Conservation (phyloP, 2,888 invertebrate genomes). For the Dione juno region DNA sequence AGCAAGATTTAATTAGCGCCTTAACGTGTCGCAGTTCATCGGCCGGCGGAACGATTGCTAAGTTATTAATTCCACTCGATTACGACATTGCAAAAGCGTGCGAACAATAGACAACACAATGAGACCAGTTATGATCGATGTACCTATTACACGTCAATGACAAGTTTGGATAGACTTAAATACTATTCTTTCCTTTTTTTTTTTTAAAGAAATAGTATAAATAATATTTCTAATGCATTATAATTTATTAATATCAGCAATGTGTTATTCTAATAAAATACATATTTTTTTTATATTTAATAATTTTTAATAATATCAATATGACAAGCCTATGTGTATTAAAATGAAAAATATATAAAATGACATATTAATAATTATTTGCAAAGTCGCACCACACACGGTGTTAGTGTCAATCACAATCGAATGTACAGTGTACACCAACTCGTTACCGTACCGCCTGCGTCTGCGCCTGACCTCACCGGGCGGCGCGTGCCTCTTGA, state of each 20-base stretch:
- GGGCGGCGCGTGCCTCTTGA: slow-evolving; percentile 66
- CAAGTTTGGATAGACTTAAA: neutral
- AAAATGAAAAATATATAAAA: neutral
- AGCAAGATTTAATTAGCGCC: slow-evolving; percentile 38
- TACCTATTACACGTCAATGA: slow-evolving; percentile 28
- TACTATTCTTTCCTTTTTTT: neutral
- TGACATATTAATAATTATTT: neutral
- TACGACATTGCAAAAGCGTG: slow-evolving; percentile 53
- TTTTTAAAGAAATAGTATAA: neutral
- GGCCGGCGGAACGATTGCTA: slow-evolving; percentile 45
- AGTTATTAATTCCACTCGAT: slow-evolving; percentile 54
- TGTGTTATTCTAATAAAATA: too few relatives aligned
- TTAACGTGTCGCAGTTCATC: slow-evolving; percentile 47
- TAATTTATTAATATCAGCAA: too few relatives aligned
- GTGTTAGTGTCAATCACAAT: slow-evolving; percentile 16
- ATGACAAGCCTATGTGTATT: too few relatives aligned
- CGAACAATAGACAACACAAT: slow-evolving; percentile 54
- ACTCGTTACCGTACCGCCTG: slow-evolving; percentile 26
- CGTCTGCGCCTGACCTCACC: slow-evolving; percentile 46
- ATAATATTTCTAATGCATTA: too few relatives aligned
- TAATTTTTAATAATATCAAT: neutral
- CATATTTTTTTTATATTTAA: too few relatives aligned
- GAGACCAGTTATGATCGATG: slow-evolving; percentile 47
- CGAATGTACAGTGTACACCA: slow-evolving; percentile 17
- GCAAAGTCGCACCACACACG: neutral